phyloP scores from a whole-genome alignment of 2,797 vertebrate species.

The Cossypha niveicapilla region DNA sequence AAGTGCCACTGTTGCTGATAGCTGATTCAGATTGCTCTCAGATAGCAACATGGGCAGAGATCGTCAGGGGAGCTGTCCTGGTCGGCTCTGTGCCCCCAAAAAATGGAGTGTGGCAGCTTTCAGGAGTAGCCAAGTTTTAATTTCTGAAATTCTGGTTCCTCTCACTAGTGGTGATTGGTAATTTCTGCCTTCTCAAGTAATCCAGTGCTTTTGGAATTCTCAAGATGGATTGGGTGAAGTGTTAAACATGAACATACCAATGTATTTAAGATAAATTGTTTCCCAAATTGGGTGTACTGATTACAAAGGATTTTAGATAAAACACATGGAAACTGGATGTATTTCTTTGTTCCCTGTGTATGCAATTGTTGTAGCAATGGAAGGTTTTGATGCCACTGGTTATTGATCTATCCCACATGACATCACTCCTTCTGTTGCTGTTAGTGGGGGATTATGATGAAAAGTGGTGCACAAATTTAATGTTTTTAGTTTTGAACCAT shows the following conservation, averaged over 20 bases:
- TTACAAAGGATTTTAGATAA: background rate
- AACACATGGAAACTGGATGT: background rate
- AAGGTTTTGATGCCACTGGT: background rate
- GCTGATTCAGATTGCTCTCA: background rate
- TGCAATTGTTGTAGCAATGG: background rate
- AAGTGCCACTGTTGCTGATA: background rate
- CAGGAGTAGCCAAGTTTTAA: background rate
- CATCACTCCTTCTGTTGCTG: background rate
- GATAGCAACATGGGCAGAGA: background rate
- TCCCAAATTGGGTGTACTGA: background rate
- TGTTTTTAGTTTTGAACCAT: background rate
- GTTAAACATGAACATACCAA: accelerated
- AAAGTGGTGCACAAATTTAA: background rate
- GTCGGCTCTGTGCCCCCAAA: background rate
- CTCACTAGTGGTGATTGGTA: background rate
- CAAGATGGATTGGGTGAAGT: background rate
- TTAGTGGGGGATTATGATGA: background rate
- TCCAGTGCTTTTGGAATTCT: background rate
- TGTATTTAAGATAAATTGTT: background rate
- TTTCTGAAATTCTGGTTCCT: background rate
- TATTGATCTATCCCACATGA: background rate
- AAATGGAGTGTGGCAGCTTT: background rate
- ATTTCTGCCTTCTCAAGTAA: background rate
- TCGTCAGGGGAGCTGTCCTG: background rate
- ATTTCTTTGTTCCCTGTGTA: background rate